A percentile compares a stretch with the other conserved stretches of the same genome.
phyloP scores from a whole-genome alignment of 1,140 invertebrate species.

The Drosophila sp. region DNA sequence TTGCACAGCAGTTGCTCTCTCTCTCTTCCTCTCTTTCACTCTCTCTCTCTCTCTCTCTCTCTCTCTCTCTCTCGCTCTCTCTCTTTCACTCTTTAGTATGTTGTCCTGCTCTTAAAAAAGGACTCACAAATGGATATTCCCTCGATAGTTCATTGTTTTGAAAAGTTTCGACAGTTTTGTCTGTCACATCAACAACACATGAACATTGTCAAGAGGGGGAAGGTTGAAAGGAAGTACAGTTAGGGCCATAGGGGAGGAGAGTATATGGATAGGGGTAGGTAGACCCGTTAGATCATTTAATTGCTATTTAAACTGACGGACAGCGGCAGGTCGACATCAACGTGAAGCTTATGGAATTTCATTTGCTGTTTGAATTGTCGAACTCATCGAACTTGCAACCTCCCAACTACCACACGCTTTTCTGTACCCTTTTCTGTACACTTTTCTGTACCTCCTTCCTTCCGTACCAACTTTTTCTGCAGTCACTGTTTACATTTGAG shows the following conservation, averaged over 20 bases:
- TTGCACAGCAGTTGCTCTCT: neutral
- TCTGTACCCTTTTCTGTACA: neutral
- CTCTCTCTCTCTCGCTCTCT: neutral
- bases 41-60: neutral
- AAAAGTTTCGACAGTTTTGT: slow-evolving; percentile 72
- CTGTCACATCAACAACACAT: slow-evolving; percentile 50
- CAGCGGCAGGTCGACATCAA: neutral
- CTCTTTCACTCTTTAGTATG: neutral
- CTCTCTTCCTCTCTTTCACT: neutral
- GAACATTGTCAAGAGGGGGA: slow-evolving; percentile 19
- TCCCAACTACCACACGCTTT: neutral
- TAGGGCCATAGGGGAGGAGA: too few relatives aligned
- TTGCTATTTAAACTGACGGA: slow-evolving; percentile 72
- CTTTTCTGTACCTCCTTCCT: neutral
- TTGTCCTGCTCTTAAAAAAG: neutral
- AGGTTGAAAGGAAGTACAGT: too few relatives aligned
- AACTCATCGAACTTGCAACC: slow-evolving; percentile 5
- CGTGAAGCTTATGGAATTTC: slow-evolving; percentile 72
- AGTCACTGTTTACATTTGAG: slow-evolving; percentile 58
- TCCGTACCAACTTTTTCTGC: neutral
- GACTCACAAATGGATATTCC: neutral
- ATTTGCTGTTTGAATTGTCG: slow-evolving; percentile 69
- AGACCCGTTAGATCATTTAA: slow-evolving; percentile 56
- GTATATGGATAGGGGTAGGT: neutral
- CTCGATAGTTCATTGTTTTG: slow-evolving; percentile 54